phyloP scores from a whole-genome alignment of 2,888 invertebrate genomes.

The Cryptocephalus primarius region DNA sequence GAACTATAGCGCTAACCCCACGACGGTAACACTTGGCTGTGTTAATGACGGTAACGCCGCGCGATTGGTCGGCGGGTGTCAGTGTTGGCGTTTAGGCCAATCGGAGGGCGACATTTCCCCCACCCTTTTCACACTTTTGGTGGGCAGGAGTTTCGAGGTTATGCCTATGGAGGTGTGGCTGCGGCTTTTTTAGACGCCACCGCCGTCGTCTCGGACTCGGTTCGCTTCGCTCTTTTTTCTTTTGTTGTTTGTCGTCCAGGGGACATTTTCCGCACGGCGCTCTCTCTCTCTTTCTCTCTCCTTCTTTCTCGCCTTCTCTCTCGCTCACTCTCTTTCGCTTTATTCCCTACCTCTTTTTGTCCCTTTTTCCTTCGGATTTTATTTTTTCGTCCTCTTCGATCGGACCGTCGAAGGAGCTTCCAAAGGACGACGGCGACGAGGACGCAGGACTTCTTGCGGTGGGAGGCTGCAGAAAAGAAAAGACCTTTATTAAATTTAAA shows the following conservation, averaged over 20 bases:
- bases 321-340: too few species aligned
- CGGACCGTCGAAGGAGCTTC: too few species aligned
- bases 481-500: too few species aligned
- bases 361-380: too few species aligned
- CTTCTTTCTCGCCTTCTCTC: too few species aligned
- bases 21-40: constrained; percentile 32
- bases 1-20: constrained; percentile 35
- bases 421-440: too few species aligned
- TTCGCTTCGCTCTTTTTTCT: neutral
- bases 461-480: too few species aligned
- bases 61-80: constrained; percentile 34
- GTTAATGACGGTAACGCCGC: constrained; percentile 39
- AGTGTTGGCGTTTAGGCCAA: constrained; percentile 33
- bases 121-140: constrained; percentile 37
- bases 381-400: too few species aligned
- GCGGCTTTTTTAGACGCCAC: constrained; percentile 32
- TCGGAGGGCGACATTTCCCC: constrained; percentile 35
- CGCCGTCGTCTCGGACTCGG: constrained; percentile 3
- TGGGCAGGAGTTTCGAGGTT: constrained; percentile 36
- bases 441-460: too few species aligned
- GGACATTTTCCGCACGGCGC: constrained; percentile 12
- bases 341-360: too few species aligned
- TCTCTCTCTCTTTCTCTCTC: too few species aligned
- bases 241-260: constrained; percentile 10
- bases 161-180: constrained; percentile 36